These are phyloP conservation scores for Chymomyza procnemis DNA, from an alignment of 2,888 invertebrate genomes.

Conservation along the genomic window DNA sequence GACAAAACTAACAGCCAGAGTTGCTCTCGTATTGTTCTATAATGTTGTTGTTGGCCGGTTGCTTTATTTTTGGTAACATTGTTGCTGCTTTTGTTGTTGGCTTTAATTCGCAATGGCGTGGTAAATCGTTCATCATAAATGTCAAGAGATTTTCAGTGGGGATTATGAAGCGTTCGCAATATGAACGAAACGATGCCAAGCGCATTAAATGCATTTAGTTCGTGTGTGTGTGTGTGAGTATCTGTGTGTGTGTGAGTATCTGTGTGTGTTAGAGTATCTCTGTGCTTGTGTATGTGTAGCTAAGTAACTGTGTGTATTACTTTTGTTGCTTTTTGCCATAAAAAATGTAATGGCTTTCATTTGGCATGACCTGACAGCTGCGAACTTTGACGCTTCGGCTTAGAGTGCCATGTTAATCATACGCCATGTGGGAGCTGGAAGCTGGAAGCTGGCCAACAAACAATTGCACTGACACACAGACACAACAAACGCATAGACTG, in stretches of 20 bases:
- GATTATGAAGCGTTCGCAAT: slow-evolving; percentile 19
- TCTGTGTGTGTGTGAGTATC: no score
- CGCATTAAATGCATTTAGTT: slow-evolving; percentile 11
- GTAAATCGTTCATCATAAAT: slow-evolving; percentile 48
- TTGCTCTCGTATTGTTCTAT: no score
- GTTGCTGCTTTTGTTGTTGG: slow-evolving; percentile 20
- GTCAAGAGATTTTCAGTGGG: slow-evolving; percentile 42
- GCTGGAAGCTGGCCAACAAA: background rate
- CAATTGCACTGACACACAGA: background rate
- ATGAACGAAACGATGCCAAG: slow-evolving; percentile 1
- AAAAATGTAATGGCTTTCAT: slow-evolving; percentile 11
- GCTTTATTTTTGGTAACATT: background rate
- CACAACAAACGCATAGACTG: background rate
- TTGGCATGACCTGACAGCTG: slow-evolving; percentile 10
- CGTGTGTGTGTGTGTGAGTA: background rate
- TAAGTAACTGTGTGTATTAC: background rate
- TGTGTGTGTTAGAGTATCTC: background rate
- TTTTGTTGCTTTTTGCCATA: background rate
- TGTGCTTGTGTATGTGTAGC: no score
- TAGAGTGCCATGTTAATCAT: slow-evolving; percentile 4
- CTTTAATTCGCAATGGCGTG: slow-evolving; percentile 45
- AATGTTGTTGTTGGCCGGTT: background rate
- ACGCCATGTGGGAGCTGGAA: background rate
- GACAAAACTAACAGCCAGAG: background rate
- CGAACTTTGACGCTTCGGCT: slow-evolving; percentile 4